phyloP scores from a whole-genome alignment of 2,113 vertebrate species.

The Tor tambroides region DNA sequence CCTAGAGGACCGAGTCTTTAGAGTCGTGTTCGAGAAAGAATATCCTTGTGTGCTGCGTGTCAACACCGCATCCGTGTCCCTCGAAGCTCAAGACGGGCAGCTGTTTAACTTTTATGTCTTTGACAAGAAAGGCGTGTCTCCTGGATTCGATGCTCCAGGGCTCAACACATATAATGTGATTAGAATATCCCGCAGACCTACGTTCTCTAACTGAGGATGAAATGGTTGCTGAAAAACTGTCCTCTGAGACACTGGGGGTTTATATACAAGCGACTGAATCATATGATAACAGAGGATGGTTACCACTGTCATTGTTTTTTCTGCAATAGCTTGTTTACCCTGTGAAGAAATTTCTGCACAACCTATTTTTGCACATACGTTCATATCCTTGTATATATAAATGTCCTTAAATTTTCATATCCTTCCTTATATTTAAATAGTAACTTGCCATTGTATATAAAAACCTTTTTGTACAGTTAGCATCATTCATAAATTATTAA shows the following conservation, averaged over 20 bases:
- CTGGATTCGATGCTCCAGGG: constrained; percentile 89
- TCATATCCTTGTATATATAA: constrained; percentile 14
- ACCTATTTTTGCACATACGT: constrained; percentile 7
- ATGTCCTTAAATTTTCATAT: neutral
- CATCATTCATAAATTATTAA: neutral
- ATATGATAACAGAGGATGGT: neutral
- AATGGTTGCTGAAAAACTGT: neutral
- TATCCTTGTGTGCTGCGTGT: constrained; percentile 87
- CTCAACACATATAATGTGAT: constrained; percentile 89
- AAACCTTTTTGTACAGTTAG: neutral
- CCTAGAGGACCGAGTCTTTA: constrained; percentile 85
- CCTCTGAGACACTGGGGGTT: neutral
- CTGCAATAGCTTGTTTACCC: neutral
- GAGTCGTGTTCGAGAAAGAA: constrained; percentile 84
- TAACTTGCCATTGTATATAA: neutral
- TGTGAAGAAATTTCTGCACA: neutral
- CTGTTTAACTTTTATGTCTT: constrained; percentile 87
- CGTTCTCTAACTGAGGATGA: constrained; percentile 69
- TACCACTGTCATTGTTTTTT: neutral
- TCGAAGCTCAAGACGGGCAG: constrained; percentile 89
- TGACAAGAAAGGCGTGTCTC: constrained; percentile 81
- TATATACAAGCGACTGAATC: neutral
- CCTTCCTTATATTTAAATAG: neutral
- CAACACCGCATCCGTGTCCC: constrained; percentile 82
- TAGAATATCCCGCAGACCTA: constrained; percentile 77